phyloP scores from a whole-genome alignment of 2,113 vertebrate species.

The Dasypus novemcinctus region DNA sequence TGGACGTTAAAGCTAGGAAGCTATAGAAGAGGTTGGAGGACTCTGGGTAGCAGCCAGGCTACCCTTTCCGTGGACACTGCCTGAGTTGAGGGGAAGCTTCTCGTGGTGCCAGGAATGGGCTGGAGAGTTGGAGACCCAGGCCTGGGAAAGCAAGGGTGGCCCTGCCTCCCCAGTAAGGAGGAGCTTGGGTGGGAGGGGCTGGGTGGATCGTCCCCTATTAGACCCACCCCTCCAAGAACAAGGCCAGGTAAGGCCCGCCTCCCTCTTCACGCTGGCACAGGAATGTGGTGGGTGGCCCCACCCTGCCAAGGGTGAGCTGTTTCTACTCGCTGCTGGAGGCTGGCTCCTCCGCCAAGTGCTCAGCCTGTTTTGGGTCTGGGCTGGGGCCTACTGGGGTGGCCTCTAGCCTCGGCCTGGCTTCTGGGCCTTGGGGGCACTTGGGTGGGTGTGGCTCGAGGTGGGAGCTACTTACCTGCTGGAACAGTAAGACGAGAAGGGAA shows the following conservation, averaged over 20 bases:
- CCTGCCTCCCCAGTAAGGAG: not conserved
- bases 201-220: not conserved
- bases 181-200: not conserved
- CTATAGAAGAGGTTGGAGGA: not conserved
- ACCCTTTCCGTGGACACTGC: not conserved
- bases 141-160: not conserved
- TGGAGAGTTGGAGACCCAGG: not conserved
- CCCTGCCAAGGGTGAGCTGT: constrained; percentile 75
- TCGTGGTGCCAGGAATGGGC: not conserved
- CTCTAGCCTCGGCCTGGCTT: not conserved
- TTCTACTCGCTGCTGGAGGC: constrained; percentile 71
- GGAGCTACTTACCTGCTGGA: not conserved
- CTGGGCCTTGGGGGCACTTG: not conserved
- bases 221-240: not conserved
- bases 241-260: constrained; percentile 30
- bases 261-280: constrained; percentile 67
- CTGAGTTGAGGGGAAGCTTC: not conserved
- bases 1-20: not conserved
- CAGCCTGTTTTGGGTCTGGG: constrained; percentile 7
- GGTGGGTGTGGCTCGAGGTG: not conserved
- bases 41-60: not conserved
- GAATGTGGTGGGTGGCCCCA: constrained; percentile 84
- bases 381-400: not conserved
- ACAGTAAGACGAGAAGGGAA: not conserved
- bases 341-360: not conserved